These are phyloP conservation scores for Strix aluco DNA, from an alignment of 2,113 vertebrate species.

Conservation along the genomic window DNA sequence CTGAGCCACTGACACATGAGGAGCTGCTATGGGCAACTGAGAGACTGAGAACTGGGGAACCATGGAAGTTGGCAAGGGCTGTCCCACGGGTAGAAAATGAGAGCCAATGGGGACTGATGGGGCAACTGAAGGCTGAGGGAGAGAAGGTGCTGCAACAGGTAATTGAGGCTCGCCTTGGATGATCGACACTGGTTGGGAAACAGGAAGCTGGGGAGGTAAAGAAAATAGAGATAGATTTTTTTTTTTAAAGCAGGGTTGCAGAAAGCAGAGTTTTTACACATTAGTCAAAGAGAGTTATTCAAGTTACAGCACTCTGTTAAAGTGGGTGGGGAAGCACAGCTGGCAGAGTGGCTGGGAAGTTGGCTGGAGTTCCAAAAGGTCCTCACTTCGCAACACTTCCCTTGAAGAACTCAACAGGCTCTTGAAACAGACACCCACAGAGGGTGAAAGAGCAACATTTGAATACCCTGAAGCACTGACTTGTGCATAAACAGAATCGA, in stretches of 20 bases:
- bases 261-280: slow-evolving; percentile 74
- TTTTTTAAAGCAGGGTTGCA: slow-evolving; percentile 72
- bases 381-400: not conserved
- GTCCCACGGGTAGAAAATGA: slow-evolving; percentile 78
- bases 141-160: slow-evolving; percentile 74
- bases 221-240: slow-evolving; percentile 76
- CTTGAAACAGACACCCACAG: slow-evolving; percentile 13
- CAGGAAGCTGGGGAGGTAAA: slow-evolving; percentile 84
- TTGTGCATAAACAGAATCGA: not conserved
- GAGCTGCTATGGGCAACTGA: slow-evolving; percentile 72
- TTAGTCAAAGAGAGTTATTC: slow-evolving; percentile 72
- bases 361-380: not conserved
- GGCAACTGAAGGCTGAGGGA: slow-evolving; percentile 74
- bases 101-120: slow-evolving; percentile 73
- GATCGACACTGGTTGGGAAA: slow-evolving; percentile 78
- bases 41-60: slow-evolving; percentile 75
- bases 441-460: not conserved
- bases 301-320: slow-evolving; percentile 52
- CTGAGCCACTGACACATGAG: slow-evolving; percentile 73
- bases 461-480: not conserved
- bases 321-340: slow-evolving; percentile 26
- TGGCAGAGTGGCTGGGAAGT: slow-evolving; percentile 53
- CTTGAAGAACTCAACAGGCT: not conserved
- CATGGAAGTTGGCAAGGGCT: slow-evolving; percentile 70
- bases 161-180: slow-evolving; percentile 80